Conservation (phyloP, 1,140 invertebrate species). For the Bicyclus anynana region DNA sequence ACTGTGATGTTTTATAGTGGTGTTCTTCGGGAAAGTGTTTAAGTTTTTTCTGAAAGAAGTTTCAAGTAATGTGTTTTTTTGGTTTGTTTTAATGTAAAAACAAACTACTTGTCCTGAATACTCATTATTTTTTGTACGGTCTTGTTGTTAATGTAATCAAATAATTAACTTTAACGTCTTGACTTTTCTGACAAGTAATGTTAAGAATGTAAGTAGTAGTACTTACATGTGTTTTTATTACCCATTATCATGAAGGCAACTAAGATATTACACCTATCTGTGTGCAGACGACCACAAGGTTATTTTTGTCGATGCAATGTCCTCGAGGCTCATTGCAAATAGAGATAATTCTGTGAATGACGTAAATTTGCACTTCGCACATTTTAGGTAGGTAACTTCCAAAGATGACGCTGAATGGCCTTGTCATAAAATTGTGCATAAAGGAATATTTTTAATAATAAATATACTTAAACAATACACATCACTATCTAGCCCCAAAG, state of each 20-base stretch:
- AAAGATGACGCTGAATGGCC: background rate
- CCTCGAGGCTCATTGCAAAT: background rate
- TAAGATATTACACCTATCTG: background rate
- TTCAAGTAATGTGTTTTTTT: too few relatives aligned
- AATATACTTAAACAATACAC: too few relatives aligned
- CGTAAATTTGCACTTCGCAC: background rate
- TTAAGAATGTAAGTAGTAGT: too few relatives aligned
- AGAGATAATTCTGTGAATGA: background rate
- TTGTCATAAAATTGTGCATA: too few relatives aligned
- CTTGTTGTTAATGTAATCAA: too few relatives aligned
- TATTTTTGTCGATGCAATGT: background rate
- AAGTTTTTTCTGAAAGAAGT: background rate
- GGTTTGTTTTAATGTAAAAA: too few relatives aligned
- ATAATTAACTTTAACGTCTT: too few relatives aligned
- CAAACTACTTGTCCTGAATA: too few relatives aligned
- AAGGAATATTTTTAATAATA: too few relatives aligned
- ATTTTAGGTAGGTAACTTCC: background rate
- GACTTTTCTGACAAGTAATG: too few relatives aligned
- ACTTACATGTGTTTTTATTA: background rate
- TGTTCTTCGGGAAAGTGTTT: background rate
- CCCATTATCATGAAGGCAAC: background rate
- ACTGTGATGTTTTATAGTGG: background rate
- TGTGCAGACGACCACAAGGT: background rate
- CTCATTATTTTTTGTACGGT: too few relatives aligned
- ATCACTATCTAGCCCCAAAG: too few relatives aligned